Base-by-base conservation (phyloP, 2,888 invertebrate species). In the Nowickia ferox region DNA sequence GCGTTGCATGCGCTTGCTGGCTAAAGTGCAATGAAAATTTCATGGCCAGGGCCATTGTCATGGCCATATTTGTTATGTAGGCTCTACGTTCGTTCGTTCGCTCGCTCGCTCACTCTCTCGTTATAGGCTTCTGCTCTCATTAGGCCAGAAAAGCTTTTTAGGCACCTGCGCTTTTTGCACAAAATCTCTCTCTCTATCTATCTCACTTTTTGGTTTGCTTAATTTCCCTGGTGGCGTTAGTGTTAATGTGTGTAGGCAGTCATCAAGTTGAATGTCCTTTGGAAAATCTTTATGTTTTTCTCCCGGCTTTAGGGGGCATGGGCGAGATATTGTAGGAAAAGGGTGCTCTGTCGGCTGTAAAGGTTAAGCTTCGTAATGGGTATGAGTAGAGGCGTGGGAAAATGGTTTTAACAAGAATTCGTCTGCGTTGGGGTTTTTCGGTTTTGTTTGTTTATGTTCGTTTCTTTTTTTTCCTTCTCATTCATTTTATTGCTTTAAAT, bases 201-300 rank as follows among this genome's bases (percentile, higher is more conserved):
- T 55, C 2, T 3, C 6, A 48, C 40, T 30, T 40, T 17, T 4
- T 1, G 17, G n/a, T 30, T 74, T 8, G 3, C 46, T 15, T 57
- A 38, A 57, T 44, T 57, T 59, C 48, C 48, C 30, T 46, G 2
- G 57, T 38, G 44, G 38, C 57, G 8, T 44, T 44, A 51, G 17
- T 44, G n/a, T 61, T 44, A 46, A 48, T 48, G 4, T 83, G 77
- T 83, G 76, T 82, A 87, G 84, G 87, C 87, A 87, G 84, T 86
- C 87, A 77, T 79, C 84, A 89, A 90, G 91, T 91, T 91, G 89
- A 91, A 91, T 91, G 91, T 89, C 91, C 91, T 91, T 89, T 90
- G 38, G 51, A 80, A 68, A 74, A 80, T 55, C 57, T 46, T 72
- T 59, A 72, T 72, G 59, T 61, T 53, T 59, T 38, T 66, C 30